Base-by-base conservation (phyloP, 2,113 vertebrate genomes). In the Pseudolaguvia tuberculata region DNA sequence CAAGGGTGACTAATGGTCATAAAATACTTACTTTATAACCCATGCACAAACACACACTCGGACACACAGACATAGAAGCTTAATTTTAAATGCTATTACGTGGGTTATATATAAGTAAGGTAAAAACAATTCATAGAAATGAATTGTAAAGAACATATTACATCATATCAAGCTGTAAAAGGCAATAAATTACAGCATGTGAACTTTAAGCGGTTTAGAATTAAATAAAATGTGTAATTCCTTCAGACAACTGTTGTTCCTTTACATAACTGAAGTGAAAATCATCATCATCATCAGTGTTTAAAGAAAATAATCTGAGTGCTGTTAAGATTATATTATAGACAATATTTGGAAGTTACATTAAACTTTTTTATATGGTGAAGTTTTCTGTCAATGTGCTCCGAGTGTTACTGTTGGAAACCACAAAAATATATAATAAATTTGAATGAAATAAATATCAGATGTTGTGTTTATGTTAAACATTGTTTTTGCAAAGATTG, bases 1-100 rank as follows among this genome's bases (percentile, higher is more conserved):
- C 71, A 95, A 94, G 86, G 9, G 78, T 2, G 86, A 89, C 0
- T 91, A 76, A 84, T 14, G 5, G 17, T 23, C 59, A n/a, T 25
- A 66, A 66, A 35, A 27, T 21, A 23, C 20, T 42, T 23, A 9
- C 45, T 42, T 42, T 42, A 42, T 42, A 42, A 42, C 11, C 42
- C 5, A 35, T 35, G 31, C 31, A 35, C 31, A 35, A 3, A 35
- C 31, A 35, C 31, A 35, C 31, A 35, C 25, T 21, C 31, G 47
- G 27, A 51, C 52, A 10, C 2, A 31, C 69, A 61, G 14, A 39
- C 35, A 68, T 35, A 42, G n/a, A n/a, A n/a, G n/a, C n/a, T n/a
- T n/a, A n/a, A n/a, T n/a, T n/a, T n/a, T n/a, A n/a, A n/a, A n/a
- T n/a, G n/a, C n/a, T n/a, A n/a, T n/a, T n/a, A n/a, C n/a, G n/a